Base-by-base conservation (phyloP, 2,888 invertebrate species). In the Lithophane semibrunnea region DNA sequence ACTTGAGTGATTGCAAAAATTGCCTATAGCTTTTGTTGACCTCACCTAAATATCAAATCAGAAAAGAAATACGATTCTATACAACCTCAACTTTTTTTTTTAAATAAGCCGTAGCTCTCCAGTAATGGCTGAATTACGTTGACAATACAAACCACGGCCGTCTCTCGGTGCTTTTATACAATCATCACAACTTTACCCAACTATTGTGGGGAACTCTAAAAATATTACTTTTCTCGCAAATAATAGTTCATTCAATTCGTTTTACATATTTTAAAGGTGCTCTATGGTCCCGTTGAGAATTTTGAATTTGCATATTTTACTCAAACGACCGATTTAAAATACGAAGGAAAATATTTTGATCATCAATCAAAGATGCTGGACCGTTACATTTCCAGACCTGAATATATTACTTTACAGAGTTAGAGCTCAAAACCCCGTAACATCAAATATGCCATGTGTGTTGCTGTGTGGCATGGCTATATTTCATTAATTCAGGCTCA, bases 391-490 rank as follows among this genome's bases (percentile, higher is more conserved):
- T 16, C 1, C 44, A n/a, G 18, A 52, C 13, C 49, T 13, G 10
- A 54, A 68, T 54, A 63, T 29, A n/a, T 24, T 24, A 44, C 3
- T 16, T 47, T 60, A 24, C n/a, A 63, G 12, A 58, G 49, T 61
- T 56, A 49, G 29, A 63, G 18, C 49, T 37, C 58, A 52, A 76
- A 66, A 63, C 37, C 37, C 21, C 18, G 63, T 63, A 65, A 8
- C 71, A 73, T 83, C 42, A 67, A 82, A 77, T 69, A 86, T 66
- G 52, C 67, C 10, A 47, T 86, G n/a, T 76, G 37, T 67, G 16
- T 80, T 68, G 47, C 37, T 37, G 29, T 29, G 29, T 29, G 60
- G 10, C 54, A 60, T 37, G 60, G 10, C 54, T 63, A 58, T 86
- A 72, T 68, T 68, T 24, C 12, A 78, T 78, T 60, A 73, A 64